Evolutionary conservation across 2,113 vertebrate genomes (phyloP).

Genomic region (Mesembrinibis cayennensis): DNA sequence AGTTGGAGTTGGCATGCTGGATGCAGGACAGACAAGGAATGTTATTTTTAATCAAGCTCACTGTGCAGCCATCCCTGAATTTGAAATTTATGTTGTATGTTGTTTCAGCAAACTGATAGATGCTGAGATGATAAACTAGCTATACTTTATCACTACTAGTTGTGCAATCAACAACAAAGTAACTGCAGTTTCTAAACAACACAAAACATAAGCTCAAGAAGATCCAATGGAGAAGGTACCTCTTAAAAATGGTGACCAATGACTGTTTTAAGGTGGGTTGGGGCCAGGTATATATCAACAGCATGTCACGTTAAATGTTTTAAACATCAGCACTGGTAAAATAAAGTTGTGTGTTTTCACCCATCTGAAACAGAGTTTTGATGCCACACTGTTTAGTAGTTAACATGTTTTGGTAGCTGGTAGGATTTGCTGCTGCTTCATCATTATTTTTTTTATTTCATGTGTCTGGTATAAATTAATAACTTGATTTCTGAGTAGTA

Average conservation of each 20-base stretch:
- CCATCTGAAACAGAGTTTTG: background rate
- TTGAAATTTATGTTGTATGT: background rate
- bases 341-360: background rate
- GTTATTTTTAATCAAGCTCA: background rate
- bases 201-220: background rate
- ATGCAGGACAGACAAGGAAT: background rate
- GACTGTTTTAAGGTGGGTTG: background rate
- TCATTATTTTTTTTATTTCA: background rate
- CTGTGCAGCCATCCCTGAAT: background rate
- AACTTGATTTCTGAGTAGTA: background rate
- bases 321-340: background rate
- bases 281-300: background rate
- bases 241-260: background rate
- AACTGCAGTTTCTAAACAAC: background rate
- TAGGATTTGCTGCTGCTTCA: background rate
- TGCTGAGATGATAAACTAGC: background rate
- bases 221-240: background rate
- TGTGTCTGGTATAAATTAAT: background rate
- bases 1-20: background rate
- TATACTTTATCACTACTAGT: background rate
- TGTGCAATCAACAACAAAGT: background rate
- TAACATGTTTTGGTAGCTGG: background rate
- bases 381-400: background rate
- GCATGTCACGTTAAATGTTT: background rate
- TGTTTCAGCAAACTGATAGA: background rate